Evolutionary conservation across 2,797 vertebrate genomes (phyloP), one percentile per base, ranked within the genome.

Genomic region (Leptoclinus maculatus): DNA sequence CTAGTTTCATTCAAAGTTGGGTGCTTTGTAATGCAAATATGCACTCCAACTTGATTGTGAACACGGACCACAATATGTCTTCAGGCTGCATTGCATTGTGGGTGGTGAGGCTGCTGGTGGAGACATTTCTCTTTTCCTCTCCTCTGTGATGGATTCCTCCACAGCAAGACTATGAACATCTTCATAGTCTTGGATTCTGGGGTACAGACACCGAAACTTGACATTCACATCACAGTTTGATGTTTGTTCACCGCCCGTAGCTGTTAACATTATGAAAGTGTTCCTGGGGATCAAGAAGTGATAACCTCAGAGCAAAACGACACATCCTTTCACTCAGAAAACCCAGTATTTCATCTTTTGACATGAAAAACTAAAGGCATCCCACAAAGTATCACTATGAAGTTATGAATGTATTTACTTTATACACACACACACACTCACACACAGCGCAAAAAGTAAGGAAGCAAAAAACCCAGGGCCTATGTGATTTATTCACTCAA

Each of bases 401-500:
- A 54, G 65, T 38, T 56, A 32, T 76, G 83, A 21, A 21, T 23
- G 10, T 38, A 69, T 49, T 66, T 51, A 73, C 41, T 77, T 83
- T 41, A 39, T 4, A 67, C 7, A 54, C 5, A 58, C 54, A 69
- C 32, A 51, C 13, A 41, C 39, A 41, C 5, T 58, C n/a, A 36
- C 36, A 69, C n/a, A 38, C 19, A 45, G 2, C 7, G 25, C 7
- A 56, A 57, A 63, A 71, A 64, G n/a, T 27, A 71, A 69, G 17
- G 54, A 62, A 45, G 16, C 21, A 39, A 57, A 83, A 78, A 71
- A 75, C 53, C 39, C 27, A 74, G 78, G 79, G 81, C 66, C 63
- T 76, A 6, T 21, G 66, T 86, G 89, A 91, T 93, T 88, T 81
- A 89, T 91, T 83, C 73, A 77, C 84, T 91, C 82, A 92, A 90